Evolutionary conservation across 2,113 vertebrate species (phyloP).

Genomic region (Rhegmatorhina hoffmannsi): DNA sequence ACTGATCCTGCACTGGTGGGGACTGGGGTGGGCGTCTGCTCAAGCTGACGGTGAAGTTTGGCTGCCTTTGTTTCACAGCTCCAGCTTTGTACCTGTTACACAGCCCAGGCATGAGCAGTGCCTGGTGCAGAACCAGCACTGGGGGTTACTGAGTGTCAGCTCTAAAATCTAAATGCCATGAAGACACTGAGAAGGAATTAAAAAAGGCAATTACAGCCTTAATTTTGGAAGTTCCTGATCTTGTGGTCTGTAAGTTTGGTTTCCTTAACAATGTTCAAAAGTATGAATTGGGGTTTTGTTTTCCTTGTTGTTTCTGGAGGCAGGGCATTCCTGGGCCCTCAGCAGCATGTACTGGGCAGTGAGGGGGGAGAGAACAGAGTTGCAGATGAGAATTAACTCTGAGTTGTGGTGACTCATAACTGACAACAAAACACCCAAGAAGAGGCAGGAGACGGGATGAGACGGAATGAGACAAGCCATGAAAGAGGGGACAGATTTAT

Average conservation of each 20-base stretch:
- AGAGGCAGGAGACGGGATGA: conserved; percentile 6
- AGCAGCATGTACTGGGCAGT: not conserved
- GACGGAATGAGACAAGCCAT: conserved; percentile 18
- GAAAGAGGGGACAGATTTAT: conserved; percentile 36
- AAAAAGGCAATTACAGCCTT: not conserved
- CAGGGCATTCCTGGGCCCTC: not conserved
- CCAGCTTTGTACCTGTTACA: not conserved
- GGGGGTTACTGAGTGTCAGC: not conserved
- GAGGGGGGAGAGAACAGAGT: not conserved
- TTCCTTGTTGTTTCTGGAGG: accelerated
- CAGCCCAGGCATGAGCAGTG: not conserved
- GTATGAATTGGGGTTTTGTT: not conserved
- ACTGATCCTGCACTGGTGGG: not conserved
- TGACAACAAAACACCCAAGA: conserved; percentile 23
- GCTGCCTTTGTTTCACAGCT: not conserved
- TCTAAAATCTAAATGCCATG: not conserved
- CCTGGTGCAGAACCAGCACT: not conserved
- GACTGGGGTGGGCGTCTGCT: not conserved
- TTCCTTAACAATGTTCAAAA: not conserved
- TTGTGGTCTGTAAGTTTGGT: not conserved
- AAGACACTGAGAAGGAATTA: not conserved
- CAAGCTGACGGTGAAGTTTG: not conserved
- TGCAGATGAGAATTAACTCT: not conserved
- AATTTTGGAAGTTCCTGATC: not conserved
- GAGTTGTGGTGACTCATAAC: conserved; percentile 28